A percentile compares a stretch with the other conserved stretches of the same genome.
These are phyloP conservation scores for Ganaspis brasiliensis DNA, from an alignment of 2,888 invertebrate genomes.

Conservation along the genomic window DNA sequence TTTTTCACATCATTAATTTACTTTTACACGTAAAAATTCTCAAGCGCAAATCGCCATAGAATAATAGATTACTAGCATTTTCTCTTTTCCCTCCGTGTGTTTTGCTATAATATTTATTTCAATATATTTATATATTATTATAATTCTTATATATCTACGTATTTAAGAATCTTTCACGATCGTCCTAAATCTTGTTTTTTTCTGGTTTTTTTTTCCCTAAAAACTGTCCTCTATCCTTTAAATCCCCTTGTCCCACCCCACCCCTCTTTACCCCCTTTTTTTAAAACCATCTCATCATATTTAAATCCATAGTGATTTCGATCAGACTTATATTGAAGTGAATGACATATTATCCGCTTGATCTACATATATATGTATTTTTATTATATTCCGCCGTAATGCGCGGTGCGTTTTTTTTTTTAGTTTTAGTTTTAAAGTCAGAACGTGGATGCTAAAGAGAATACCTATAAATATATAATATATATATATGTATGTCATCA, in stretches of 20 bases:
- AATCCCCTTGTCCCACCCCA: conserved; percentile 7
- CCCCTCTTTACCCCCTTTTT: conserved; percentile 36
- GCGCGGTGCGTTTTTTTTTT: conserved; percentile 56
- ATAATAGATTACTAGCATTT: conserved; percentile 62
- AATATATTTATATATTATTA: conserved; percentile 65
- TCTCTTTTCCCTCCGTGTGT: conserved; percentile 44
- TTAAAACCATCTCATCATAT: no score
- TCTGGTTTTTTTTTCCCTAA: conserved; percentile 57
- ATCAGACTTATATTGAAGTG: conserved; percentile 75
- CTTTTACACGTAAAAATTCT: conserved; percentile 65
- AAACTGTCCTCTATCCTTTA: conserved; percentile 50
- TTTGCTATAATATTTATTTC: conserved; percentile 47
- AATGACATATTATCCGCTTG: conserved; percentile 72
- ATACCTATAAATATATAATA: conserved; percentile 77
- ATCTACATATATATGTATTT: conserved; percentile 67
- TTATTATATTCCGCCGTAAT: conserved; percentile 32
- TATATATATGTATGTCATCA: conserved; percentile 70
- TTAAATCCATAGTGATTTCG: conserved; percentile 55
- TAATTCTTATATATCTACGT: conserved; percentile 68
- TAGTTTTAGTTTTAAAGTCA: conserved; percentile 64
- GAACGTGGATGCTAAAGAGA: conserved; percentile 77
- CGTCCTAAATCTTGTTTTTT: conserved; percentile 61
- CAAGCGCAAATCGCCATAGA: conserved; percentile 60
- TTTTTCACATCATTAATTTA: conserved; percentile 44
- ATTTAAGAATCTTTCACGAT: conserved; percentile 62